Percentiles rank a stretch among this genome's conserved stretches.
These are phyloP conservation scores for Neomicropteryx cornuta DNA, from an alignment of 1,140 invertebrate species.

Conservation along the genomic window DNA sequence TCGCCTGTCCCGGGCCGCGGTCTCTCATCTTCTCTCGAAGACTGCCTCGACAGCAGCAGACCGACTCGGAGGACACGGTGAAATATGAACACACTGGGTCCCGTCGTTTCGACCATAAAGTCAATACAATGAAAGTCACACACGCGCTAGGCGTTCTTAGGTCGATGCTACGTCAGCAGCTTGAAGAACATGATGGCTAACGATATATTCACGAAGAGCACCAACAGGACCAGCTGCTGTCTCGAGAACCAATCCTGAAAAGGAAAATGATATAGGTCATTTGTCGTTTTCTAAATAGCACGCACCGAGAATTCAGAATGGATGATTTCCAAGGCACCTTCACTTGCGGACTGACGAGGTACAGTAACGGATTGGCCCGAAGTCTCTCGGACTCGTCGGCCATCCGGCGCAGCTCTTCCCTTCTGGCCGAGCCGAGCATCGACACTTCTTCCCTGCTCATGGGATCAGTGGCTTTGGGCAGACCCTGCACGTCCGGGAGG, in stretches of 20 bases:
- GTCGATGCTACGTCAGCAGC: conserved; percentile 73
- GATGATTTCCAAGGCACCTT: conserved; percentile 76
- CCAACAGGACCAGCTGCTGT: conserved; percentile 90
- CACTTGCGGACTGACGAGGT: conserved; percentile 91
- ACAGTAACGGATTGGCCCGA: conserved; percentile 86
- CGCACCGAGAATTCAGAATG: background rate
- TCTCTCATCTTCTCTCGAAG: no score
- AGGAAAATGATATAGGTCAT: background rate
- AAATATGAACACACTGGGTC: no score
- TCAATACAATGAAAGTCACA: no score
- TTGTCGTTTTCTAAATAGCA: conserved; percentile 5
- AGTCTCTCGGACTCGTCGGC: conserved; percentile 86
- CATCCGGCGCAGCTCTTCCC: conserved; percentile 86
- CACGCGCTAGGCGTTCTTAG: no score
- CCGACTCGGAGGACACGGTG: no score
- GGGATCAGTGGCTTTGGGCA: conserved; percentile 61
- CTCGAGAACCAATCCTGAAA: conserved; percentile 94
- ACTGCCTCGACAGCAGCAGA: no score
- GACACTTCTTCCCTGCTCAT: conserved; percentile 94
- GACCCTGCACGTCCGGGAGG: conserved; percentile 81
- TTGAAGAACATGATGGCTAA: conserved; percentile 97
- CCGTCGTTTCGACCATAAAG: no score
- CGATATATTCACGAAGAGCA: conserved; percentile 92
- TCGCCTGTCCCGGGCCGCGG: no score
- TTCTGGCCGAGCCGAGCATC: conserved; percentile 77